These are phyloP conservation scores for Dufourea novaeangliae DNA, from an alignment of 1,140 invertebrate genomes.

Conservation along the genomic window DNA sequence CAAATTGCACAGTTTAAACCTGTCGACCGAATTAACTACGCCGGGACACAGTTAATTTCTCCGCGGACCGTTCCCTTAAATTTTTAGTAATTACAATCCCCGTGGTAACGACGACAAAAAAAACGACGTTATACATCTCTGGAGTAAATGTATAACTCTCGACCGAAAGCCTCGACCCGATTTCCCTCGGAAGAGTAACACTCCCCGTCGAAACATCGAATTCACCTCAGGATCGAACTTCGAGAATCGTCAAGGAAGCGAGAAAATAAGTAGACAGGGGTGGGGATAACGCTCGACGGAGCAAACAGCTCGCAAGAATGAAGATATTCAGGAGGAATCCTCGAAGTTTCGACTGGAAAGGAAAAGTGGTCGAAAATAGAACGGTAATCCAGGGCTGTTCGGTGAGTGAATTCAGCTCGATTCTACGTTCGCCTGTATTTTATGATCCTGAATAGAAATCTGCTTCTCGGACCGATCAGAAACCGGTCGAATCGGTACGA, in stretches of 20 bases:
- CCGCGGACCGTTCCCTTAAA: neutral
- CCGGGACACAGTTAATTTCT: neutral
- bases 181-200: no score
- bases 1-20: constrained; percentile 2
- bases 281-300: no score
- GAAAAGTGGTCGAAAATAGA: neutral
- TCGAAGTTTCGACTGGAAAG: neutral
- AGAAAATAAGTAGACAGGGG: neutral
- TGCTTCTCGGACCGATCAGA: constrained; percentile 23
- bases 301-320: neutral
- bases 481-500: neutral
- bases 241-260: neutral
- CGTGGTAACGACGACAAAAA: no score
- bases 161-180: no score
- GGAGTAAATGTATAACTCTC: no score
- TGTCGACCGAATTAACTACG: neutral
- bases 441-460: constrained; percentile 32
- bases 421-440: neutral
- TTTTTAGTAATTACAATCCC: neutral
- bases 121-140: no score
- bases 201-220: no score
- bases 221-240: neutral
- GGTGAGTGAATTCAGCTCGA: neutral
- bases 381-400: neutral
- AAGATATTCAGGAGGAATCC: neutral